Percentiles rank a stretch among this genome's conserved stretches.
Evolutionary conservation across 2,888 invertebrate species (phyloP).

Genomic region (Rhamnusium bicolor): DNA sequence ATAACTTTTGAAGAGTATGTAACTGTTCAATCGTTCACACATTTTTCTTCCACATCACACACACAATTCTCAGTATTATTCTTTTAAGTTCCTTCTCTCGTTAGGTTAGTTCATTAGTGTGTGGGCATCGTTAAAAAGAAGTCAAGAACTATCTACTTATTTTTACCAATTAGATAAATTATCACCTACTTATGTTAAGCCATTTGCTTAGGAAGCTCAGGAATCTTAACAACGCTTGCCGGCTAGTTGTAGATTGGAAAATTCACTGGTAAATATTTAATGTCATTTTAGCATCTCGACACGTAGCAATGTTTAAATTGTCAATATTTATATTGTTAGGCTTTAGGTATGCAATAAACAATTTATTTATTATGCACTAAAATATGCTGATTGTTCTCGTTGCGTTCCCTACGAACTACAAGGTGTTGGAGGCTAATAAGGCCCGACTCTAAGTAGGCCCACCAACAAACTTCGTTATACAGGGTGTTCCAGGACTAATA

Average conservation of each 20-base stretch:
- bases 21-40: neutral
- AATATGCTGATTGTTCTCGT: too few relatives aligned
- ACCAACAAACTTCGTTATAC: too few relatives aligned
- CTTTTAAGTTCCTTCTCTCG: neutral
- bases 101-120: constrained; percentile 5
- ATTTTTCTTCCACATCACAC: neutral
- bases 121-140: neutral
- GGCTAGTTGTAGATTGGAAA: neutral
- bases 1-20: too few relatives aligned
- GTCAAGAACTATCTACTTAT: constrained; percentile 3
- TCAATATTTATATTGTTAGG: neutral
- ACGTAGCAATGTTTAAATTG: neutral
- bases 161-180: constrained; percentile 14
- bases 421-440: too few relatives aligned
- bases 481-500: too few relatives aligned
- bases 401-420: too few relatives aligned
- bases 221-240: neutral
- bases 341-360: too few relatives aligned
- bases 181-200: constrained; percentile 8
- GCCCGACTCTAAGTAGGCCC: too few relatives aligned
- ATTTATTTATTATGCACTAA: too few relatives aligned
- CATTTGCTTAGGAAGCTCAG: neutral
- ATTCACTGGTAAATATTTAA: neutral
- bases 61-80: neutral
- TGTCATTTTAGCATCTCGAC: neutral